Evolutionary conservation across 1,140 invertebrate genomes (phyloP), one percentile per base, ranked within the genome.

Genomic region (Aphis gossypii): DNA sequence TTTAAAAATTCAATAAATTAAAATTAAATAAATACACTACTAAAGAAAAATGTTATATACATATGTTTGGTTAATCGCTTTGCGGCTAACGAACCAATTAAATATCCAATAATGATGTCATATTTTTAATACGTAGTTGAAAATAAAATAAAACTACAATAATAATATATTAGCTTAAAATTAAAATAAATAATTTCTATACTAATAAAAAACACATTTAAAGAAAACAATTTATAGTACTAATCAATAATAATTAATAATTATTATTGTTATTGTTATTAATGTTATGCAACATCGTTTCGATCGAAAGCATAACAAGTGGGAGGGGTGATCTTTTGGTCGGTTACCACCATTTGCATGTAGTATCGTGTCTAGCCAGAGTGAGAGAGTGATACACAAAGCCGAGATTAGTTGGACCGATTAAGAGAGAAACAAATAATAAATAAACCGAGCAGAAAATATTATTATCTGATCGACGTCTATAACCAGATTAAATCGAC

Each of bases 401-500:
- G 76, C 82, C 35, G 25, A 93, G 92, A 93, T 93, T 93, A 83
- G 82, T 93, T 41, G 20, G 11, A 38, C 82, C 82, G 92, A 93
- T 93, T 93, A 90, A 68, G 92, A n/a, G 25, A 30, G 92, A 84
- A 84, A 93, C 92, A 83, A 93, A 93, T 93, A 93, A 93, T 93
- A 84, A 93, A 93, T 86, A 56, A 86, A 86, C 82, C 48, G 76
- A 86, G 82, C 82, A 51, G 76, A 93, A 93, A 93, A 93, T 84
- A 83, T 93, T 84, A 83, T 86, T 93, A 93, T 93, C 82, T 86
- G 82, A 93, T 93, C 92, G n/a, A 56, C 82, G 92, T 51, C 60
- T 20, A 23, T 54, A 44, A 86, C 84, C 92, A 48, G 92, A 93
- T 93, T 84, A 84, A 86, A 93, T 93, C 48, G 82, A 41, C 91